These are phyloP conservation scores for Latrodectus elegans DNA, from an alignment of 2,888 invertebrate genomes.

Conservation along the genomic window DNA sequence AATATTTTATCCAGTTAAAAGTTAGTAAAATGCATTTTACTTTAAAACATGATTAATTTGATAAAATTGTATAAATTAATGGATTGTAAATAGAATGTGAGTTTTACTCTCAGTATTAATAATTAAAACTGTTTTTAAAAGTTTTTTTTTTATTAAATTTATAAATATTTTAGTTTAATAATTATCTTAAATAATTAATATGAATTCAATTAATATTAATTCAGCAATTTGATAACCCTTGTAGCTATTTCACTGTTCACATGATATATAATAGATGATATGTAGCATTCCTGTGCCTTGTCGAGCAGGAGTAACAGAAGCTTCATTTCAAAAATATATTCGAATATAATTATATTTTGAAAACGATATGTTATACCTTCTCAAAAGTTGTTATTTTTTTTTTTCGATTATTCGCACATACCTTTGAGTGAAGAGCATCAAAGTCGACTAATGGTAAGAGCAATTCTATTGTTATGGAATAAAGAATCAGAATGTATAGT, in stretches of 20 bases:
- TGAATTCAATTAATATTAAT: not conserved
- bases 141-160: no score
- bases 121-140: no score
- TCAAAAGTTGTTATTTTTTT: slow-evolving; percentile 13
- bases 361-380: slow-evolving; percentile 57
- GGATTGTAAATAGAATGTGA: no score
- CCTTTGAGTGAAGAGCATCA: slow-evolving; percentile 41
- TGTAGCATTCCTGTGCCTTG: slow-evolving; percentile 66
- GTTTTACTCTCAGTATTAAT: no score
- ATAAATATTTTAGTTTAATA: no score
- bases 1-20: not conserved
- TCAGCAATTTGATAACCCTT: slow-evolving; percentile 35
- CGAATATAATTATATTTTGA: slow-evolving; percentile 46
- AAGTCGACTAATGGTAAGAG: slow-evolving; percentile 30
- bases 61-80: not conserved
- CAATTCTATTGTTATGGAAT: slow-evolving; percentile 39
- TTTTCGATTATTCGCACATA: slow-evolving; percentile 67
- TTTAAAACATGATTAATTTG: not conserved
- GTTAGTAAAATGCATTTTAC: not conserved
- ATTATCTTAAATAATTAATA: no score
- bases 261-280: slow-evolving; percentile 59
- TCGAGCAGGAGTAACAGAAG: slow-evolving; percentile 50
- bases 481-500: slow-evolving; percentile 4
- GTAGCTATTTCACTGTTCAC: slow-evolving; percentile 23
- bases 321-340: slow-evolving; percentile 54